Evolutionary conservation across 2,797 vertebrate genomes (phyloP).

Genomic region (Myripristis jacobus): DNA sequence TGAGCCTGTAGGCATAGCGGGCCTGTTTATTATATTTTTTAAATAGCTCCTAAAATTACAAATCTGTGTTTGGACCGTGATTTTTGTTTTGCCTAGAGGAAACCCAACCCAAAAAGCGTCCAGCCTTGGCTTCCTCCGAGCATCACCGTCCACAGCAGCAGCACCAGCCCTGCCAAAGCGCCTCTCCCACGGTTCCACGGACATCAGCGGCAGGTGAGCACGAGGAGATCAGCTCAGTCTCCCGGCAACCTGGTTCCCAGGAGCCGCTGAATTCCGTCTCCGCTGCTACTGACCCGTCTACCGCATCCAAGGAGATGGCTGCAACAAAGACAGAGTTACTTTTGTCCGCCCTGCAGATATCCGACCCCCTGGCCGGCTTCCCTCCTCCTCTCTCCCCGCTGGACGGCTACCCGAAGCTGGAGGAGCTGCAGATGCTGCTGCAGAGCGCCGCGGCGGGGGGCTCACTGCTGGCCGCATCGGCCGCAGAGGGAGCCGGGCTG

Average conservation of each 20-base stretch:
- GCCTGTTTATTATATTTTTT: not conserved
- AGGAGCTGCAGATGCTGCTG: constrained; percentile 93
- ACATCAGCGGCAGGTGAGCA: constrained; percentile 14
- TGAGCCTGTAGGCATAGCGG: too few species aligned
- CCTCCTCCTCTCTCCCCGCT: constrained; percentile 86
- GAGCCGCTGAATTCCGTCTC: constrained; percentile 32
- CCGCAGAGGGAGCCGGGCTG: constrained; percentile 84
- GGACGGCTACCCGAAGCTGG: constrained; percentile 92
- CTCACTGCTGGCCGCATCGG: constrained; percentile 83
- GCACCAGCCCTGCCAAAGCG: constrained; percentile 40
- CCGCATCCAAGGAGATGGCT: constrained; percentile 84
- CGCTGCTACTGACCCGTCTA: not conserved
- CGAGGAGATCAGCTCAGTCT: constrained; percentile 23
- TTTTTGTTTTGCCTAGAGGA: not conserved
- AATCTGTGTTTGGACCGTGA: not conserved
- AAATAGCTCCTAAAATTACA: not conserved
- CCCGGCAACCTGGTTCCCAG: constrained; percentile 11
- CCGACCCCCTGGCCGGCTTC: constrained; percentile 87
- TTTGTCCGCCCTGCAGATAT: constrained; percentile 91
- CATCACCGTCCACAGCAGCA: constrained; percentile 28
- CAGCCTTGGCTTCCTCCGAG: constrained; percentile 64
- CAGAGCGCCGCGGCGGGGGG: constrained; percentile 83
- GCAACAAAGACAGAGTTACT: constrained; percentile 92
- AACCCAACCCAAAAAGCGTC: constrained; percentile 4
- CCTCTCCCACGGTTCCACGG: constrained; percentile 20